Percentiles rank a stretch among this genome's conserved stretches.
phyloP scores from a whole-genome alignment of 2,888 invertebrate species.

The Diarsia rubi region DNA sequence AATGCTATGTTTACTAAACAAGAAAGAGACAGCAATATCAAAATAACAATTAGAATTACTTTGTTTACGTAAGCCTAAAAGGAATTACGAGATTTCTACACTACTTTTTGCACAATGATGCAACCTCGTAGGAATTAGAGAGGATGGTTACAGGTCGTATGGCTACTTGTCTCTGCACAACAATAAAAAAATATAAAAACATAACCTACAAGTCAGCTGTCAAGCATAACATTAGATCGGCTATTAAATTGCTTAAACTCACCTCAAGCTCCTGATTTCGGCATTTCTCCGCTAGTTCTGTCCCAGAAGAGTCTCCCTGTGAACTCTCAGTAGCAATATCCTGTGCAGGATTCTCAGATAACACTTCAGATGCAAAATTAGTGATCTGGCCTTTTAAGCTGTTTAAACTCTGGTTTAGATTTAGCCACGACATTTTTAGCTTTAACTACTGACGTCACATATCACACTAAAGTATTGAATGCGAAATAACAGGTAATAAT shows the following conservation, averaged over 20 bases:
- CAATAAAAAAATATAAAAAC: slow-evolving; percentile 79
- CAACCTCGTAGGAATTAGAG: slow-evolving; percentile 57
- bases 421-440: slow-evolving; percentile 93
- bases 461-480: slow-evolving; percentile 76
- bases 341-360: slow-evolving; percentile 93
- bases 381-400: slow-evolving; percentile 96
- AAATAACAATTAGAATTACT: slow-evolving; percentile 45
- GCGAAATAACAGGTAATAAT: slow-evolving; percentile 71
- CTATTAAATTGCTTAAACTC: slow-evolving; percentile 71
- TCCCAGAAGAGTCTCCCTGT: slow-evolving; percentile 75
- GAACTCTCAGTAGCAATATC: slow-evolving; percentile 73
- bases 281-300: slow-evolving; percentile 91
- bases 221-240: slow-evolving; percentile 67
- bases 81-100: slow-evolving; percentile 32
- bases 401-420: slow-evolving; percentile 92
- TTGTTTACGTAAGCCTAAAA: slow-evolving; percentile 49
- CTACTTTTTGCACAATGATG: slow-evolving; percentile 42
- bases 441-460: slow-evolving; percentile 74
- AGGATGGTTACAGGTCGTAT: slow-evolving; percentile 50
- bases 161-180: slow-evolving; percentile 47
- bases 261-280: slow-evolving; percentile 92
- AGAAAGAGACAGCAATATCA: slow-evolving; percentile 49
- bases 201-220: slow-evolving; percentile 86
- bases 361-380: slow-evolving; percentile 96
- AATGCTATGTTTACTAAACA: slow-evolving; percentile 39